A percentile compares a stretch with the other conserved stretches of the same genome.
phyloP scores from a whole-genome alignment of 2,888 invertebrate genomes.

The Drosophila falleni region DNA sequence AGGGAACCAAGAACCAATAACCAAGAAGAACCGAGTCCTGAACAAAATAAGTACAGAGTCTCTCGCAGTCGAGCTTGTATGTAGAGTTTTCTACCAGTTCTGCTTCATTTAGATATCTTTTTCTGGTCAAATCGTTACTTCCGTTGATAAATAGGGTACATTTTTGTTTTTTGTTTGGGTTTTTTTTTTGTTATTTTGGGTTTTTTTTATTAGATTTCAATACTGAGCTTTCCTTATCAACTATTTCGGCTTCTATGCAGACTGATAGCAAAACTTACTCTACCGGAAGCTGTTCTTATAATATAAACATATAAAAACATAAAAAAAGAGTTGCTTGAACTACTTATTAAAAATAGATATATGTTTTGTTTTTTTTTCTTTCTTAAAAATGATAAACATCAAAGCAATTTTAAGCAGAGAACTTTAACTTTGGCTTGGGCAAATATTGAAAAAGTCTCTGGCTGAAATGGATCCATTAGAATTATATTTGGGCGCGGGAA shows the following conservation, averaged over 20 bases:
- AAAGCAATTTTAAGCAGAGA: slow-evolving; percentile 28
- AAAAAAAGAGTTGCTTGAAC: not conserved
- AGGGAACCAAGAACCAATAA: no score
- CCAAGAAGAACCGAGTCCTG: no score
- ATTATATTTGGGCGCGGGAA: slow-evolving; percentile 59
- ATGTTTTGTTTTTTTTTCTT: not conserved
- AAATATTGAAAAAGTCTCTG: slow-evolving; percentile 65
- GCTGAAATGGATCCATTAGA: slow-evolving; percentile 68
- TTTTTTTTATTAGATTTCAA: not conserved
- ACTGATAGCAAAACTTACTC: slow-evolving; percentile 18
- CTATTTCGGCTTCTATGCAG: slow-evolving; percentile 15
- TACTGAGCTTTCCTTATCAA: slow-evolving; percentile 21
- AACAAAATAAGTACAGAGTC: not conserved
- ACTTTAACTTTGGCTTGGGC: slow-evolving; percentile 20
- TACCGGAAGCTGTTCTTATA: slow-evolving; percentile 42
- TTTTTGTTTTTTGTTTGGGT: slow-evolving; percentile 16
- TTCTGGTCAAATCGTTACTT: slow-evolving; percentile 20
- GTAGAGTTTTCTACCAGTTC: not conserved
- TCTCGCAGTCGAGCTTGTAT: not conserved
- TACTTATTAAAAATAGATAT: slow-evolving; percentile 14
- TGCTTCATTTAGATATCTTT: slow-evolving; percentile 2
- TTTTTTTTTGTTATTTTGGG: slow-evolving; percentile 18
- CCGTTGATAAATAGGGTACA: slow-evolving; percentile 49
- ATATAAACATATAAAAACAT: not conserved
- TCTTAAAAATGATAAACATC: slow-evolving; percentile 19